Evolutionary conservation across 2,888 invertebrate species (phyloP), one percentile per base, ranked within the genome.

Genomic region (Ornithoptera alexandrae): DNA sequence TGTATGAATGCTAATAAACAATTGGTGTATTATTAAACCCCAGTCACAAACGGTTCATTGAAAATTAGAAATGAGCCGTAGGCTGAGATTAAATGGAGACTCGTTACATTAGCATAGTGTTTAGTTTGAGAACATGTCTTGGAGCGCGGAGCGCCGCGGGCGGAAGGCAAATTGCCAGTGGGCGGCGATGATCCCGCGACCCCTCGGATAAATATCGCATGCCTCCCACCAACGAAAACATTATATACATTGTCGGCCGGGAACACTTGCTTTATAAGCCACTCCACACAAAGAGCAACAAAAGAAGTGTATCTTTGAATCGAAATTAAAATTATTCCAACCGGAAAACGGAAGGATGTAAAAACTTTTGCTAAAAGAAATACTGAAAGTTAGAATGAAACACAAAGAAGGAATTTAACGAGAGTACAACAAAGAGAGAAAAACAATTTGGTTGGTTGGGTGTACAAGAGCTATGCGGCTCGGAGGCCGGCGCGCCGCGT

Each of bases 31-130:
- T 84, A 86, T 86, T 86, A 87, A 85, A 83, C 81, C 80, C 81
- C 84, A 81, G 84, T 83, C 83, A 84, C 83, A 83, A 83, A 86
- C 83, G 84, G 84, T 86, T 88, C 87, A 90, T 89, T 90, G 90
- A 89, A 88, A 85, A 87, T 89, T 89, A 84, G 82, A 89, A 86
- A 86, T 87, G 82, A 84, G 83, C 88, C 86, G 89, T 89, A 86
- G 89, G 90, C 87, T 81, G 86, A 81, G 89, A 88, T 90, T 89
- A 89, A 90, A 89, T 88, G 85, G 86, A 84, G 86, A 82, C 79
- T 88, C 88, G 89, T 90, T 88, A 90, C 85, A 91, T 92, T 90
- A 90, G 89, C 91, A 92, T 91, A 90, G 89, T 87, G 85, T 89
- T 90, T 90, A 90, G 90, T 84, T 84, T 78, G 82, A 87, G 86